Conservation (phyloP, 2,888 invertebrate species). For the Eledone cirrhosa region DNA sequence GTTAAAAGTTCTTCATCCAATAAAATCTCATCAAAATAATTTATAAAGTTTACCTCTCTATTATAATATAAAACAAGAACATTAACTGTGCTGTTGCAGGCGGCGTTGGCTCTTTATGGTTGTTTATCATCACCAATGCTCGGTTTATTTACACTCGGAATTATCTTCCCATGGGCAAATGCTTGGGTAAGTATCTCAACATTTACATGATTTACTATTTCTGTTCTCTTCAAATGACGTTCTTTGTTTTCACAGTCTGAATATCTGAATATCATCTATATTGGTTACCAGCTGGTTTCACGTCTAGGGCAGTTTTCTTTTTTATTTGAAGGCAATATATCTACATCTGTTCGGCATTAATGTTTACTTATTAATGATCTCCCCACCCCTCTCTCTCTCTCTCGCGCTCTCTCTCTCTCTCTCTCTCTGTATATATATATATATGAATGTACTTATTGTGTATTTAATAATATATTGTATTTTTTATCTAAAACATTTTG, state of each 20-base stretch:
- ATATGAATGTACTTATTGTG: not conserved
- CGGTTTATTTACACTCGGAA: conserved; percentile 65
- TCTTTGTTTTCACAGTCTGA: not conserved
- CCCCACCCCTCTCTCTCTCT: too few relatives aligned
- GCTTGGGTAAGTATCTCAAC: conserved; percentile 50
- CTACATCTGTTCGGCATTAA: too few relatives aligned
- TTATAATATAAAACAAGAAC: too few relatives aligned
- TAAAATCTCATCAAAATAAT: too few relatives aligned
- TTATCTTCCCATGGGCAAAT: conserved; percentile 70
- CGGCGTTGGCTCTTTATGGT: conserved; percentile 64
- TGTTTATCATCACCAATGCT: conserved; percentile 65
- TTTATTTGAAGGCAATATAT: too few relatives aligned
- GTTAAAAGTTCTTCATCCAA: too few relatives aligned
- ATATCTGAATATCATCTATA: not conserved
- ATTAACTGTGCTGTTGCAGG: conserved; percentile 45
- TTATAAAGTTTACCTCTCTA: too few relatives aligned
- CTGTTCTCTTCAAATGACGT: not conserved
- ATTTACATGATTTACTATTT: not conserved
- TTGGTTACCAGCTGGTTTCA: too few relatives aligned
- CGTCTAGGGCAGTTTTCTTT: not conserved
- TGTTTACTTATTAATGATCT: too few relatives aligned
- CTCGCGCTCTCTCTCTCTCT: too few relatives aligned
- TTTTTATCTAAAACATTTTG: too few relatives aligned
- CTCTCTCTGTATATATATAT: too few relatives aligned
- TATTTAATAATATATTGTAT: not conserved